Percentiles rank a stretch among this genome's conserved stretches.
Conservation (phyloP, 1,140 invertebrate species). For the Palaemon carinicauda region DNA sequence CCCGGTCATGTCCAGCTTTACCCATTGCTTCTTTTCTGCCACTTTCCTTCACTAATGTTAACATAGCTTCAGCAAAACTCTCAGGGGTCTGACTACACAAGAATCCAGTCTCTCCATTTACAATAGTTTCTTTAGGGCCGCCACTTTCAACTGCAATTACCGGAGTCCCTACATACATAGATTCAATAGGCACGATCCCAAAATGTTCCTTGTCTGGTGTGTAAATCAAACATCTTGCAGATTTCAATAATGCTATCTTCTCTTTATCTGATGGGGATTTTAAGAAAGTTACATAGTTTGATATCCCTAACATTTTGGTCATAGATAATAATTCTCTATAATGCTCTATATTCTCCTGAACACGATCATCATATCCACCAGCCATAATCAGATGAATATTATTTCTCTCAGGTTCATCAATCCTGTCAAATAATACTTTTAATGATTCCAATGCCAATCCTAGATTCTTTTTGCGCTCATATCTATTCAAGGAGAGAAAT, state of each 20-base stretch:
- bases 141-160: constrained; percentile 96
- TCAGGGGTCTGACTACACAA: constrained; percentile 76
- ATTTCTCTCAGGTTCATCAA: not conserved
- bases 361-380: constrained; percentile 93
- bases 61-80: constrained; percentile 83
- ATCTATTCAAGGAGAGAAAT: constrained; percentile 96
- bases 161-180: constrained; percentile 92
- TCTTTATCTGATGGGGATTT: constrained; percentile 85
- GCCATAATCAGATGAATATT: constrained; percentile 87
- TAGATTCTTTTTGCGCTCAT: constrained; percentile 96
- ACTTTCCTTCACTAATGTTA: constrained; percentile 67
- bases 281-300: constrained; percentile 82
- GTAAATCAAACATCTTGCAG: constrained; percentile 85
- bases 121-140: constrained; percentile 93
- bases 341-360: constrained; percentile 89
- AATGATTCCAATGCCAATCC: constrained; percentile 83
- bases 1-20: not conserved
- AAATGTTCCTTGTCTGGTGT: constrained; percentile 98
- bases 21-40: not conserved
- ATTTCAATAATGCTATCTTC: constrained; percentile 81
- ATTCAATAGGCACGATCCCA: constrained; percentile 98
- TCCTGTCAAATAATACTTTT: constrained; percentile 68
- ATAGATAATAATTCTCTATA: constrained; percentile 79
- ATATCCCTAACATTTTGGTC: constrained; percentile 73
- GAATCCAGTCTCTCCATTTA: constrained; percentile 88